phyloP scores from a whole-genome alignment of 2,888 invertebrate genomes.

The Priocnemis perturbator region DNA sequence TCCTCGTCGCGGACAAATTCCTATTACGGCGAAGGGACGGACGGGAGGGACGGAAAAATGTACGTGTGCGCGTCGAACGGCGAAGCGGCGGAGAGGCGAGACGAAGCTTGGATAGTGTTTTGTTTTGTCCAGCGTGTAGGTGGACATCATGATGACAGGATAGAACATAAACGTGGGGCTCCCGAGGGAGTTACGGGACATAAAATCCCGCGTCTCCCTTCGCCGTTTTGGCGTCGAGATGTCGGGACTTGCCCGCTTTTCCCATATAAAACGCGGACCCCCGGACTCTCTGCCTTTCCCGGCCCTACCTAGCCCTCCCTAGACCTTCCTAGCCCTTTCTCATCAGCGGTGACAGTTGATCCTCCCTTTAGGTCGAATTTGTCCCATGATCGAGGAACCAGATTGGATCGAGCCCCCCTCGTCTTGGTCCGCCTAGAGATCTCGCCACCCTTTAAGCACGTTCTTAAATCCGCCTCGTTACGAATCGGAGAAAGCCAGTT shows the following conservation, averaged over 20 bases:
- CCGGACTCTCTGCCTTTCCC: constrained; percentile 20
- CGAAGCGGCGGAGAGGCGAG: constrained; percentile 15
- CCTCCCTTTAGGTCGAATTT: constrained; percentile 63
- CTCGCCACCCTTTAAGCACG: too few relatives aligned
- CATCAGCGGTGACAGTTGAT: constrained; percentile 67
- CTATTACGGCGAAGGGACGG: constrained; percentile 47
- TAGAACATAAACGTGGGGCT: constrained; percentile 69
- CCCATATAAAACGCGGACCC: constrained; percentile 55
- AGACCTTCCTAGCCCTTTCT: constrained; percentile 40
- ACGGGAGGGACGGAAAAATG: neutral
- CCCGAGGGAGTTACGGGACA: constrained; percentile 74
- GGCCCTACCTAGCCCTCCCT: constrained; percentile 15
- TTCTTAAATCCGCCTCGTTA: neutral
- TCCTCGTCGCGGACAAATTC: constrained; percentile 58
- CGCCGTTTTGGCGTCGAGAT: constrained; percentile 70
- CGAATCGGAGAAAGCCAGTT: constrained; percentile 1
- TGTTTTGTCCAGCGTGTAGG: constrained; percentile 69
- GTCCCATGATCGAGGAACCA: constrained; percentile 59
- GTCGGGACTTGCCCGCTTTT: constrained; percentile 67
- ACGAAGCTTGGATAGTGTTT: constrained; percentile 62
- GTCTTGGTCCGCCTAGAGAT: neutral
- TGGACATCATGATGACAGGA: constrained; percentile 72
- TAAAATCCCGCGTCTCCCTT: constrained; percentile 71
- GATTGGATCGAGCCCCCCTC: constrained; percentile 50
- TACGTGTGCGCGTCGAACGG: neutral